Evolutionary conservation across 1,140 invertebrate species (phyloP), one percentile per base, ranked within the genome.

Genomic region (Pseudoatta argentina): DNA sequence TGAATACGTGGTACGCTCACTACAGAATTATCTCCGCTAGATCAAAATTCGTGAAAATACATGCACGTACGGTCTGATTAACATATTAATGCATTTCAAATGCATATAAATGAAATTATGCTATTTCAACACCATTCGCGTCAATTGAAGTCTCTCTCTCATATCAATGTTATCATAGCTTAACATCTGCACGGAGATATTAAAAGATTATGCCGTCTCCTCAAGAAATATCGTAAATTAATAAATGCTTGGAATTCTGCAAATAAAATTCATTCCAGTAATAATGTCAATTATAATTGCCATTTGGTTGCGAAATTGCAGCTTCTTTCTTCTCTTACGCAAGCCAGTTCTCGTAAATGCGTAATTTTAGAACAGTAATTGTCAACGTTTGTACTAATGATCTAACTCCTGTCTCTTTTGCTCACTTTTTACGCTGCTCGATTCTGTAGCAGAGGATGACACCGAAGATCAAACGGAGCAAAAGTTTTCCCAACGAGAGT

Each of bases 401-500:
- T 83, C 34, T 87, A 63, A 89, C 72, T 88, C 85, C 83, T 89
- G 39, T 91, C 72, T 63, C 63, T 55, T 86, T 91, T 63, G 85
- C 66, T 77, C 75, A 14, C 73, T 75, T 75, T 51, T 51, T 21
- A 21, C 77, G 88, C 88, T 57, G 83, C 75, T 69, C 85, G 72
- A 78, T 85, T 64, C 30, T 30, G 57, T 55, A 81, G 72, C 92
- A 94, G 93, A 93, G 86, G 86, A 90, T 92, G 85, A 90, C 93
- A 18, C 91, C 93, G 78, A 93, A 92, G 82, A 92, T 94, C 61
- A 93, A 91, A 82, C 93, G 94, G 44, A 94, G 93, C 87, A 90
- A 90, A 89, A 94, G 94, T 86, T 91, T 94, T 67, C 93, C 94
- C 67, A 93, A 93, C 67, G 93, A 93, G 86, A 93, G 89, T 76